Conservation (phyloP, 2,888 invertebrate genomes). For the Stenchaetothrips biformis region DNA sequence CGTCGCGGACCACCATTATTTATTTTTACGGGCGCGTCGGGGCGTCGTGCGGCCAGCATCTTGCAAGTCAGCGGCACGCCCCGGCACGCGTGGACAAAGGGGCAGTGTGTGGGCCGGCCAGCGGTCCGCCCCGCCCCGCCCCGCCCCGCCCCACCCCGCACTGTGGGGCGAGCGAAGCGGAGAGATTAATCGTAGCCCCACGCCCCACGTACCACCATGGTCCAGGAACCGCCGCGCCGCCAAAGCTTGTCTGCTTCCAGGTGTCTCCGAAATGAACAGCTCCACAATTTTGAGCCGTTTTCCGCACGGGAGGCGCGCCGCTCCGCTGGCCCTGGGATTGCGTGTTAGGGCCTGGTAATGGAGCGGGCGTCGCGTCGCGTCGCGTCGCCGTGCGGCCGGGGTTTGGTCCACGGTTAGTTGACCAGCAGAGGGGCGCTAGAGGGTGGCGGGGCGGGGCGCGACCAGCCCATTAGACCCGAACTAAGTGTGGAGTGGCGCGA, state of each 20-base stretch:
- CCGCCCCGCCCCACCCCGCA: no score
- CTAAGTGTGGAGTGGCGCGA: neutral
- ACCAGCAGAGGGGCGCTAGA: neutral
- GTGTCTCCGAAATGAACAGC: no score
- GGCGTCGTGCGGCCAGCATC: neutral
- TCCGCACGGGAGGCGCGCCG: no score
- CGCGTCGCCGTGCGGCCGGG: neutral
- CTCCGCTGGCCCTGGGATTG: neutral
- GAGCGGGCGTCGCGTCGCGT: neutral
- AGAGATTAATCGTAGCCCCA: slow-evolving; percentile 18
- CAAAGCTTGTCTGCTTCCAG: neutral
- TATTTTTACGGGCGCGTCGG: slow-evolving; percentile 6
- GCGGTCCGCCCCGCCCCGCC: neutral
- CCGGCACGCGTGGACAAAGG: neutral
- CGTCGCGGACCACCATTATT: neutral
- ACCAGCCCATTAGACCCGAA: neutral
- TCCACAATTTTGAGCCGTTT: no score
- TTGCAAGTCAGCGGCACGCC: neutral
- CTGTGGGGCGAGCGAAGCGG: no score
- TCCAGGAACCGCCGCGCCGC: neutral
- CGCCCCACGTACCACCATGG: no score
- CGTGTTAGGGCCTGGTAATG: slow-evolving; percentile 9
- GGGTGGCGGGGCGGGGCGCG: neutral
- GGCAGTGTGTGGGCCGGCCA: neutral
- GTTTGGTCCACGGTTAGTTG: slow-evolving; percentile 20